Conservation (phyloP, 1,140 invertebrate genomes). For the Brachionus koreanus region DNA sequence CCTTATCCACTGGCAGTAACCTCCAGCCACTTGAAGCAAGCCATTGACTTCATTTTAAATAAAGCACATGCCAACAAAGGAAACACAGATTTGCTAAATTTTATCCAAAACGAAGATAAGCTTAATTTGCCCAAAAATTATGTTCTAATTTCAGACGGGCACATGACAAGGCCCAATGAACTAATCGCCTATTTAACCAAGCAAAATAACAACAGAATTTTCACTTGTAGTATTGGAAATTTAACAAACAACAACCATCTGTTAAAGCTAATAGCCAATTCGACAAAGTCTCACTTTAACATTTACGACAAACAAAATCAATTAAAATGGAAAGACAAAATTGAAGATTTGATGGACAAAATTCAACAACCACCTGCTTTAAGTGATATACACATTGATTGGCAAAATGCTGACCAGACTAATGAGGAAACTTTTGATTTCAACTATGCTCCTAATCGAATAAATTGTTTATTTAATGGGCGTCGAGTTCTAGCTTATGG, state of each 20-base stretch:
- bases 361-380: conserved; percentile 52
- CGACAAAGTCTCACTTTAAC: conserved; percentile 52
- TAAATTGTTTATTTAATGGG: conserved; percentile 55
- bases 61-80: neutral
- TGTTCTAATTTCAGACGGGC: conserved; percentile 28
- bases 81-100: conserved; percentile 24
- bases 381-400: conserved; percentile 52
- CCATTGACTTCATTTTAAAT: neutral
- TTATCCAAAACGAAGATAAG: neutral
- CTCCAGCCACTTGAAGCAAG: neutral
- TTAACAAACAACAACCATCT: conserved; percentile 52
- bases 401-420: conserved; percentile 50
- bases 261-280: conserved; percentile 51
- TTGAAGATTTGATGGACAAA: conserved; percentile 51
- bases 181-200: neutral
- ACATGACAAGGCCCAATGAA: conserved; percentile 21
- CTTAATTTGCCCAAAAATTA: neutral
- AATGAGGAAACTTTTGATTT: conserved; percentile 47
- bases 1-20: neutral
- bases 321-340: conserved; percentile 55
- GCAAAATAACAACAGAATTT: neutral
- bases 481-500: conserved; percentile 56
- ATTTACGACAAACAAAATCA: conserved; percentile 53
- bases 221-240: conserved; percentile 47
- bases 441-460: conserved; percentile 53